phyloP scores from a whole-genome alignment of 1,140 invertebrate species.

The Araneus ventricosus region DNA sequence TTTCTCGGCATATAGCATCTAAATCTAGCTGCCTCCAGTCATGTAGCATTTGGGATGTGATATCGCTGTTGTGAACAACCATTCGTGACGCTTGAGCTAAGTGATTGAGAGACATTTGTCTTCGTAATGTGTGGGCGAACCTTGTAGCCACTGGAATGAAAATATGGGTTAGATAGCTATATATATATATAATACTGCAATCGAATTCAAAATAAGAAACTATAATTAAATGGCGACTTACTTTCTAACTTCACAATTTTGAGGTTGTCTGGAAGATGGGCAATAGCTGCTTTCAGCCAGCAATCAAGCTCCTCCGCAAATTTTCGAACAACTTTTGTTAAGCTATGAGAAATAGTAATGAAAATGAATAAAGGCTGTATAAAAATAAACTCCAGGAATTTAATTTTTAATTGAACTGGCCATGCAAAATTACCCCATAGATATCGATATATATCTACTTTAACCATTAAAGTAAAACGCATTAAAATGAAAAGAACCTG shows the following conservation, averaged over 20 bases:
- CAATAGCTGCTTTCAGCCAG: constrained; percentile 82
- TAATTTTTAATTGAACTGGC: too few species aligned
- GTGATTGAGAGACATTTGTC: constrained; percentile 84
- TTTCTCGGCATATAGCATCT: constrained; percentile 81
- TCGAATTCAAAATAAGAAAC: neutral
- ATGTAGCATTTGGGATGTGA: constrained; percentile 83
- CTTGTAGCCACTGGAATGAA: constrained; percentile 71
- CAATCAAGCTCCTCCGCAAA: constrained; percentile 83
- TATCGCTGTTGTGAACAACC: constrained; percentile 83
- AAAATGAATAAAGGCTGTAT: neutral
- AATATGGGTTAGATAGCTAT: neutral
- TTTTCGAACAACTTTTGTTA: constrained; percentile 82
- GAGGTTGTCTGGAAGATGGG: constrained; percentile 82
- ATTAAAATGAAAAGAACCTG: too few species aligned
- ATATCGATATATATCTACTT: too few species aligned
- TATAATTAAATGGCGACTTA: constrained; percentile 77
- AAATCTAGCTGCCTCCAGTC: constrained; percentile 82
- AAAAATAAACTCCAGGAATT: too few species aligned
- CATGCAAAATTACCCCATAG: too few species aligned
- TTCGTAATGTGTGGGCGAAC: constrained; percentile 83
- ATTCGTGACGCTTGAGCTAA: constrained; percentile 84
- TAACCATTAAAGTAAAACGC: too few species aligned
- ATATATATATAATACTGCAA: neutral
- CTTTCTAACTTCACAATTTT: constrained; percentile 81
- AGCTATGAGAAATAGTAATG: constrained; percentile 25